phyloP scores from a whole-genome alignment of 2,888 invertebrate genomes.

The Argynnis bischoffii region DNA sequence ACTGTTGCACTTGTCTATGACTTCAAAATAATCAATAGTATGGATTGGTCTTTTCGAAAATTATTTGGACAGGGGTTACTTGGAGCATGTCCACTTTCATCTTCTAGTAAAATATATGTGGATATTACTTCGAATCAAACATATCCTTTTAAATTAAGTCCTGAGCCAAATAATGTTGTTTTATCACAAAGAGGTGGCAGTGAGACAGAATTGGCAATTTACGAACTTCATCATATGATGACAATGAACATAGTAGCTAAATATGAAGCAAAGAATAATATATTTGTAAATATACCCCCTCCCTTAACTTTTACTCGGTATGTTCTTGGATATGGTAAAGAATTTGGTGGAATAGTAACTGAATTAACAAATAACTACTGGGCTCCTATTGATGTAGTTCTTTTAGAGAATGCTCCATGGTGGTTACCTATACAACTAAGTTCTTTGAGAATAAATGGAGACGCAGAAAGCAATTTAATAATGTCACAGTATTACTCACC shows the following conservation, averaged over 20 bases:
- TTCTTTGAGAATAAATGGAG: constrained; percentile 87
- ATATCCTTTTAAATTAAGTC: constrained; percentile 84
- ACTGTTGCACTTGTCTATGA: constrained; percentile 95
- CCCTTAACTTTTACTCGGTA: constrained; percentile 91
- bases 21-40: constrained; percentile 84
- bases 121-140: constrained; percentile 86
- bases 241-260: constrained; percentile 87
- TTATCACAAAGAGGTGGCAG: constrained; percentile 87
- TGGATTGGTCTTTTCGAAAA: constrained; percentile 93
- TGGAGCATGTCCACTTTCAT: constrained; percentile 91
- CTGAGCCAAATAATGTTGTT: constrained; percentile 82
- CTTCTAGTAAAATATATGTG: constrained; percentile 89
- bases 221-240: constrained; percentile 83
- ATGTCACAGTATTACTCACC: constrained; percentile 84
- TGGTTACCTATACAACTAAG: constrained; percentile 94
- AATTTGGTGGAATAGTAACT: constrained; percentile 93
- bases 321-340: constrained; percentile 94
- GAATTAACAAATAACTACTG: constrained; percentile 92
- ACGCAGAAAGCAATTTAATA: constrained; percentile 81
- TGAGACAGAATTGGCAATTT: constrained; percentile 86
- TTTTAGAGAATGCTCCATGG: constrained; percentile 96
- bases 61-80: constrained; percentile 93
- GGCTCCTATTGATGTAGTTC: constrained; percentile 87
- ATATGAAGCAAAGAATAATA: constrained; percentile 70
- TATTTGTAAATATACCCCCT: constrained; percentile 79